phyloP scores from a whole-genome alignment of 2,113 vertebrate species.

The Crotalus tigris region DNA sequence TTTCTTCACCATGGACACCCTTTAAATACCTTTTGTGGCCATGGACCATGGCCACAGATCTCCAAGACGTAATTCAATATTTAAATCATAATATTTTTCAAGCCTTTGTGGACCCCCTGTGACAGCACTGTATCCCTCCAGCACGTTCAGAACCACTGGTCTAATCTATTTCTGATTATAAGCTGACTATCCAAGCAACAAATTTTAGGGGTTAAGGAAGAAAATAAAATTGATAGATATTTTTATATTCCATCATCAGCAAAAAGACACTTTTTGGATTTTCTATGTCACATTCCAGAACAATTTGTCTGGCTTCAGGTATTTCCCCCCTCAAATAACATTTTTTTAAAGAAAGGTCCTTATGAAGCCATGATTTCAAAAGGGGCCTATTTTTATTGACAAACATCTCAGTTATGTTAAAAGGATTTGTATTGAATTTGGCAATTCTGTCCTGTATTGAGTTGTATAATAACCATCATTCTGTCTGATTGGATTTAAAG shows the following conservation, averaged over 20 bases:
- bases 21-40: background rate
- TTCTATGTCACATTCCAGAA: background rate
- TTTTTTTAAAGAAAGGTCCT: background rate
- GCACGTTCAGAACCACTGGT: no score
- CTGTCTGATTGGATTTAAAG: background rate
- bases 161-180: background rate
- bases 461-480: background rate
- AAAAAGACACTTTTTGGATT: background rate
- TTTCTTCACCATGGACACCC: background rate
- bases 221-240: background rate
- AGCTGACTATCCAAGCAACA: background rate
- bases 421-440: background rate
- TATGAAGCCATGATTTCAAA: background rate
- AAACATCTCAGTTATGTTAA: background rate
- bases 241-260: background rate
- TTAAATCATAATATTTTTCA: background rate
- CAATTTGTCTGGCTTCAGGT: background rate
- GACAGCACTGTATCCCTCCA: no score
- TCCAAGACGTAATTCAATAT: background rate
- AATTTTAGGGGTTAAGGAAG: background rate
- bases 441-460: background rate
- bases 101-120: background rate
- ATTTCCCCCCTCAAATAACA: background rate
- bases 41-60: background rate
- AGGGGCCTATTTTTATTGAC: background rate